Evolutionary conservation across 2,797 vertebrate species (phyloP), one percentile per base, ranked within the genome.

Genomic region (Discoglossus pictus): DNA sequence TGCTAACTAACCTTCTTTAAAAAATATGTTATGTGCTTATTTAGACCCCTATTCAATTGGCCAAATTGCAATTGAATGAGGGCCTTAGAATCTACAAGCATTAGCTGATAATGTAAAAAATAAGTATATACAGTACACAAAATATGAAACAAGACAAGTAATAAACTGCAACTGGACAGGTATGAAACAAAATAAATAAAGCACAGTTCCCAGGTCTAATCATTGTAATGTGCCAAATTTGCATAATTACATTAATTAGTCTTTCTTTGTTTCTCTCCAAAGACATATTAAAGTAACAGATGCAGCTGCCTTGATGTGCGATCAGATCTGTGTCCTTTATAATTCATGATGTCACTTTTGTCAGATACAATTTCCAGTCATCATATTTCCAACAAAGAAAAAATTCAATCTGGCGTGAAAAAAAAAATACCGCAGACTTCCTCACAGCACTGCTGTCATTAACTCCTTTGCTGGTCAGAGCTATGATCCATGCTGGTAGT

Each of bases 301-400:
- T 46, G 64, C 39, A 76, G 73, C 51, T 47, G 68, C 35, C 63
- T 74, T 53, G 75, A 43, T 50, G 36, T 74, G 64, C 77, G 47
- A 82, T 55, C 72, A 82, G 82, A 79, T 74, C 66, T 64, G 58
- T 73, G 73, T 80, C 65, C 65, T 78, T 81, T 73, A 59, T 81
- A 72, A 83, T 74, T 76, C 53, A 73, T 58, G 23, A 71, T 79
- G 79, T 76, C 73, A 79, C 15, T 17, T 38, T 61, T 73, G 74
- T 64, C 72, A 80, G 63, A 81, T 63, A 56, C 60, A 75, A 81
- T 81, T 78, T 82, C 31, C 56, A 65, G 25, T 64, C 50, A 65
- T 63, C 75, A 54, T 63, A 42, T 65, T 65, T 77, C 58, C 31
- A 68, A 67, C 75, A 59, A 47, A 77, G 76, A 73, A 72, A 74